Evolutionary conservation across 2,888 invertebrate species (phyloP).

Genomic region (Apamea crenata): DNA sequence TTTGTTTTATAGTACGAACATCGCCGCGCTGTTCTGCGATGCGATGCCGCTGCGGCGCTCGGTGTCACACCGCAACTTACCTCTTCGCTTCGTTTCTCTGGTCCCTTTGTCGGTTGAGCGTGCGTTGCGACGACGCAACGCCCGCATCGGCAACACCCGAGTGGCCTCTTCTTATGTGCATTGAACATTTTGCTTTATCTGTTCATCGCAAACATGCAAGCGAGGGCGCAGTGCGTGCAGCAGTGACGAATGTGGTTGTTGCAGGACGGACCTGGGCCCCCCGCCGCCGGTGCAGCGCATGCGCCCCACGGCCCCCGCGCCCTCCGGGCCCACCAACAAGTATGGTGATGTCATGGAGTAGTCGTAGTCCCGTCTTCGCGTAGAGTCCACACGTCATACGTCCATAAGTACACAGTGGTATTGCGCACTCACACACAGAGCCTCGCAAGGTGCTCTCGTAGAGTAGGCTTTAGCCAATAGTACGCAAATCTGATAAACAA

Average conservation of each 20-base stretch:
- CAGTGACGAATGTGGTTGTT: slow-evolving; percentile 54
- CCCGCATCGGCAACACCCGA: not conserved
- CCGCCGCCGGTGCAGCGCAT: slow-evolving; percentile 67
- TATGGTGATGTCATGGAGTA: slow-evolving; percentile 85
- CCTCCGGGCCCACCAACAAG: slow-evolving; percentile 76
- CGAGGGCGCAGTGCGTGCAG: not conserved
- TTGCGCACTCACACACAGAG: slow-evolving; percentile 16
- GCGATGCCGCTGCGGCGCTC: not conserved
- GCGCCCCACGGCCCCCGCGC: slow-evolving; percentile 60
- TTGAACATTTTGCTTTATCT: slow-evolving; percentile 11
- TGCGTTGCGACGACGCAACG: not conserved
- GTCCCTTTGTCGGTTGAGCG: not conserved
- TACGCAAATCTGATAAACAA: slow-evolving; percentile 14
- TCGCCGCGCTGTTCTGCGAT: not conserved
- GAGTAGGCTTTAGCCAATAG: slow-evolving; percentile 16
- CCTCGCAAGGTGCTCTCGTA: slow-evolving; percentile 7
- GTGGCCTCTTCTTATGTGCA: slow-evolving; percentile 1
- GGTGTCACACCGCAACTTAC: not conserved
- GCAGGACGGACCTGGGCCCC: slow-evolving; percentile 76
- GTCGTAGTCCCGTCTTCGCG: slow-evolving; percentile 25
- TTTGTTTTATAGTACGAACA: not conserved
- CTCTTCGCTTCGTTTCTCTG: not conserved
- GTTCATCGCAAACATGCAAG: slow-evolving; percentile 3
- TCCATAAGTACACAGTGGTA: slow-evolving; percentile 36
- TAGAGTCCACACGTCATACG: slow-evolving; percentile 29